Evolutionary conservation across 2,113 vertebrate genomes (phyloP).

Genomic region (Pao palembangensis): DNA sequence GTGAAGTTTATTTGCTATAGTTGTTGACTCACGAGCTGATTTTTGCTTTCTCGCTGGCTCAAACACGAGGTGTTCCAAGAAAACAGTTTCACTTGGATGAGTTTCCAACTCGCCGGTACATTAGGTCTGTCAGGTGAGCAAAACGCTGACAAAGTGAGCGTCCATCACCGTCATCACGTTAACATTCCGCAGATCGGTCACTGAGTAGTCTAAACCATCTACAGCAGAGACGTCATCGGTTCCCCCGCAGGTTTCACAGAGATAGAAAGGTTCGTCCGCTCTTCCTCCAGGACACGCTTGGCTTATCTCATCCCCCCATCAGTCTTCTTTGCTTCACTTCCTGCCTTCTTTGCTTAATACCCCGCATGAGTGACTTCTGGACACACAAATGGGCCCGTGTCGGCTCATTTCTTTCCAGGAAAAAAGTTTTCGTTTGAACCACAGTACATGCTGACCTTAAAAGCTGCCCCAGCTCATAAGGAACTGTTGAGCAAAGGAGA

Average conservation of each 20-base stretch:
- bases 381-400: constrained; percentile 25
- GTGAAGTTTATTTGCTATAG: neutral
- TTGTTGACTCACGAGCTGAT: neutral
- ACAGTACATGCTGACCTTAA: too few species aligned
- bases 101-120: too few species aligned
- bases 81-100: too few species aligned
- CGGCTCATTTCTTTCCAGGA: neutral
- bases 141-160: constrained; percentile 6
- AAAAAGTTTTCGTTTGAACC: neutral
- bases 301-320: constrained; percentile 28
- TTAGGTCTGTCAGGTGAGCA: too few species aligned
- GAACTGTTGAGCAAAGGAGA: neutral
- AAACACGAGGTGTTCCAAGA: too few species aligned
- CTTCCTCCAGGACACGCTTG: constrained; percentile 37
- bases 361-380: constrained; percentile 34
- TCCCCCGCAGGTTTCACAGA: constrained; percentile 8
- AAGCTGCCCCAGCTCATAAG: neutral
- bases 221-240: too few species aligned
- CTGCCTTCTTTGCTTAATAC: constrained; percentile 9
- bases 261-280: neutral
- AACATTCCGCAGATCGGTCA: too few species aligned
- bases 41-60: too few species aligned
- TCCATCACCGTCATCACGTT: neutral
- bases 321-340: constrained; percentile 17
- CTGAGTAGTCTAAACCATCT: too few species aligned